Evolutionary conservation across 2,888 invertebrate species (phyloP).

Genomic region (Hypomecis atomaria): DNA sequence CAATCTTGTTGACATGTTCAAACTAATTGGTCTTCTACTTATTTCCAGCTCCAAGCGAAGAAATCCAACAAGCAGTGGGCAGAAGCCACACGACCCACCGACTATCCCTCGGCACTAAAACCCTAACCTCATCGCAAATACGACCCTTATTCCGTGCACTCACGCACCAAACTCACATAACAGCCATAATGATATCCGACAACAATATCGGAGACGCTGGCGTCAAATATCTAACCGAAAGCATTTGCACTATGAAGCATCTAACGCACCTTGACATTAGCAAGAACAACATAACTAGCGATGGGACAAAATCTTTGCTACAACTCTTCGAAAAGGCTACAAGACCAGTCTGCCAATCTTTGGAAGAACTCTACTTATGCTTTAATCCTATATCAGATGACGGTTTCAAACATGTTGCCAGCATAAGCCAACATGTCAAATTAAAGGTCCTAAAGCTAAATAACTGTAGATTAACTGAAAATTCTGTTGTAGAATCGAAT

Average conservation of each 20-base stretch:
- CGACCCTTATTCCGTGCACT: slow-evolving; percentile 88
- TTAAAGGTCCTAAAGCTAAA: slow-evolving; percentile 70
- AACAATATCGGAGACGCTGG: slow-evolving; percentile 88
- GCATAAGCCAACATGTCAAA: slow-evolving; percentile 65
- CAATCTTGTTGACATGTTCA: too few species aligned
- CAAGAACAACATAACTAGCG: slow-evolving; percentile 86
- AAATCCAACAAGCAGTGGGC: slow-evolving; percentile 84
- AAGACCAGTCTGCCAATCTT: slow-evolving; percentile 67
- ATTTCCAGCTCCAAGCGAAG: slow-evolving; percentile 81
- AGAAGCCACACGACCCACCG: slow-evolving; percentile 86
- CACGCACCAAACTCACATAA: slow-evolving; percentile 88
- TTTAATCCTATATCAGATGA: slow-evolving; percentile 88
- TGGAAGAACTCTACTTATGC: slow-evolving; percentile 88
- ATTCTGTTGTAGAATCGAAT: slow-evolving; percentile 58
- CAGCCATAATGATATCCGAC: slow-evolving; percentile 86
- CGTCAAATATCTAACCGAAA: slow-evolving; percentile 84
- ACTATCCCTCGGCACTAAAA: slow-evolving; percentile 84
- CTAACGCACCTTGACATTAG: slow-evolving; percentile 86
- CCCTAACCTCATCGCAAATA: slow-evolving; percentile 80
- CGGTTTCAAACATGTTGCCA: slow-evolving; percentile 67
- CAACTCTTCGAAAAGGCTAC: slow-evolving; percentile 74
- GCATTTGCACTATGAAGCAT: slow-evolving; percentile 85
- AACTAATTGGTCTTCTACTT: slow-evolving; percentile 9
- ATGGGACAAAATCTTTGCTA: slow-evolving; percentile 82
- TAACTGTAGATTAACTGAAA: slow-evolving; percentile 66